Evolutionary conservation across 2,113 vertebrate species (phyloP), one percentile per base, ranked within the genome.

Genomic region (Chamaetylas fuelleborni): DNA sequence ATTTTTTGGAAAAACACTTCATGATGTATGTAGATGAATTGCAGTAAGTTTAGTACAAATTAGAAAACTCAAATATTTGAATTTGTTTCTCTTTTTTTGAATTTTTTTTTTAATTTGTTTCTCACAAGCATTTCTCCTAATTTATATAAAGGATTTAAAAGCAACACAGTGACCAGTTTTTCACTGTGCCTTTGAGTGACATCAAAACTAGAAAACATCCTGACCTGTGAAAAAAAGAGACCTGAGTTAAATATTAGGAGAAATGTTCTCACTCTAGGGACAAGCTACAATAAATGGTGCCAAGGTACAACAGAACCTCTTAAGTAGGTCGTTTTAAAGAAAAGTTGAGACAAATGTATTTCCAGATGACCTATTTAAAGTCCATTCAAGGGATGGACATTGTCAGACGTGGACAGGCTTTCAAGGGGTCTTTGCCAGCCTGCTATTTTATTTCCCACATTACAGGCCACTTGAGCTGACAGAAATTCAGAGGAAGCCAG

Each of bases 111-210:
- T 70, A 66, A 4, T 40, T 73, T 56, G 2, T 8, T 72, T 73
- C 14, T 66, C 0, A 0, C 29, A 88, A 67, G 2, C 5, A 2
- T 65, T 29, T 81, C 24, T 78, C 54, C 6, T 61, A 24, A 53
- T 45, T 50, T 65, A 12, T 34, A 18, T 11, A 43, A 70, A 60
- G 3, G 2, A 70, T 76, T 33, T 40, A 34, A 81, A 87, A 76
- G 25, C 6, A 81, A 54, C 14, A 17, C 2, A 19, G 19, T 40
- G 6, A 47, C 85, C 24, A n/a, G 12, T 72, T 90, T 20, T 58
- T 91, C 28, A 24, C 12, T 72, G 20, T 25, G 33, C 78, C 64
- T 61, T 4, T 61, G 20, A 58, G 7, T 26, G 33, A 73, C 40
- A 69, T 29, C 15, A 66, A 16, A 72, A 67, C 11, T 56, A 54